Percentiles rank a stretch among this genome's conserved stretches.
These are phyloP conservation scores for Myocastor coypus DNA, from an alignment of 2,113 vertebrate genomes.

Conservation along the genomic window DNA sequence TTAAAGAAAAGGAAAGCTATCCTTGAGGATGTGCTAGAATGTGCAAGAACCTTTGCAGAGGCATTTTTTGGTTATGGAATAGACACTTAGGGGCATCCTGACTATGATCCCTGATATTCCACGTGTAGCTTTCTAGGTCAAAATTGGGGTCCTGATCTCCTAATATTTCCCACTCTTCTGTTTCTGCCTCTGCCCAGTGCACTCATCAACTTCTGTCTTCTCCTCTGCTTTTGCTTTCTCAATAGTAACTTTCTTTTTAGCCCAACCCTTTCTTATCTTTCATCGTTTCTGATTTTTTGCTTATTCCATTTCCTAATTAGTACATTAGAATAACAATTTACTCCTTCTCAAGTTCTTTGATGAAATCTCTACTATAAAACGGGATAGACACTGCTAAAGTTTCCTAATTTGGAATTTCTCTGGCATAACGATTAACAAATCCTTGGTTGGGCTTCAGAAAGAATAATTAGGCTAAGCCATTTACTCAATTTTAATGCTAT, in stretches of 20 bases:
- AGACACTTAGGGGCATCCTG: background rate
- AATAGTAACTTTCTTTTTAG: background rate
- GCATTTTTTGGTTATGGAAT: background rate
- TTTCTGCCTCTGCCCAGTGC: background rate
- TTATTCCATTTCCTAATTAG: background rate
- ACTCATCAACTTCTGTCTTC: background rate
- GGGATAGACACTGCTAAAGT: background rate
- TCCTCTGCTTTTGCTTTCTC: accelerated
- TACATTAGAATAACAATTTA: background rate
- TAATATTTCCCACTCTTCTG: background rate
- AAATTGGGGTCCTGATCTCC: background rate
- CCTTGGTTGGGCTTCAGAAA: background rate
- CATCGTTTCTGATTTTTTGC: background rate
- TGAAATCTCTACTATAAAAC: background rate
- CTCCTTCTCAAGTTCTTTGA: background rate
- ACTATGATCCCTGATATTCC: background rate
- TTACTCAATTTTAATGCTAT: background rate
- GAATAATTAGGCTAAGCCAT: background rate
- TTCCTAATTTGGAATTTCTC: background rate
- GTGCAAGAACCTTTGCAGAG: background rate
- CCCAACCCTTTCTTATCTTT: background rate
- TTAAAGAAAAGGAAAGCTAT: background rate
- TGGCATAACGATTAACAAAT: background rate
- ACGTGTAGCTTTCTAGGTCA: background rate
- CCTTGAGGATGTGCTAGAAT: background rate